Evolutionary conservation across 2,888 invertebrate species (phyloP), one percentile per base, ranked within the genome.

Genomic region (Chymomyza caudatula): DNA sequence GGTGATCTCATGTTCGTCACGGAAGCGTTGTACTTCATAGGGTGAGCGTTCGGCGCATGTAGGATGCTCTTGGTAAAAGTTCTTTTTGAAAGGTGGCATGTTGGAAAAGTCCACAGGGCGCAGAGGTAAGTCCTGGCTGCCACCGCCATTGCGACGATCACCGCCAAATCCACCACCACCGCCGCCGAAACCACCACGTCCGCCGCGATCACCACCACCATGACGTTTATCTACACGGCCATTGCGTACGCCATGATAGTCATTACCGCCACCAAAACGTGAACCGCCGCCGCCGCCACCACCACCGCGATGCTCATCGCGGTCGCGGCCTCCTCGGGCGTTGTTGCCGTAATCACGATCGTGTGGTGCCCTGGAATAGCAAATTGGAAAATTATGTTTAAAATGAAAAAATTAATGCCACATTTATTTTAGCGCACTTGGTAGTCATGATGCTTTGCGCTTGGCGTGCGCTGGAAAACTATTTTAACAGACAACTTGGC

Each of bases 211-310:
- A 52, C 85, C 85, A 74, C 76, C 77, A 67, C 85, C 81, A 72
- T 87, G 98, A 58, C 79, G 84, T 62, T 89, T 89, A 68, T 89
- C 89, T 57, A 88, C 71, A 47, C 89, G 87, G 43, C 89, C 89
- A 60, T 87, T 86, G 51, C 87, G 85, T 0, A 88, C 86, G 20
- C 88, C 90, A 43, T 87, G 86, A 37, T 82, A 91, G 96, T 98
- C 92, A 97, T 98, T 89, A 96, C 97, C 22, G 97, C 98, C 98
- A 97, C 13, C 98, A 97, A 15, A 98, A 96, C 96, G 97, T 98
- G 97, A 97, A 43, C 97, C 97, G 87, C 97, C 97, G 49, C 97
- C 77, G 19, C 80, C 84, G 51, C 78, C 89, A 95, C 95, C 52
- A 97, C 98, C 92, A 2, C 79, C 76, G 6, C 78, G 90, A 96